Conservation (phyloP, 2,797 vertebrate species). For the Danio jaintianensis region DNA sequence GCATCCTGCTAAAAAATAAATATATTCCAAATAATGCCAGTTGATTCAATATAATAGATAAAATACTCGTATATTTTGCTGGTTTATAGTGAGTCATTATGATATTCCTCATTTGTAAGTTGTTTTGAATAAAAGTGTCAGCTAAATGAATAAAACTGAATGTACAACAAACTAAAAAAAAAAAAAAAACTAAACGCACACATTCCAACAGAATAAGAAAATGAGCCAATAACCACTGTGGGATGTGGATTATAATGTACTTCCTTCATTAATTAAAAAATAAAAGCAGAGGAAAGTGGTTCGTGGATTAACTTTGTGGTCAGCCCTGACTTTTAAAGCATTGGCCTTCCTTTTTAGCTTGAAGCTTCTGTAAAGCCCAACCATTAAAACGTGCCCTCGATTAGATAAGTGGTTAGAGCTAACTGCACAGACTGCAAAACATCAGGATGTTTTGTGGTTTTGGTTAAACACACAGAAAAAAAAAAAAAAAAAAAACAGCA, state of each 20-base stretch:
- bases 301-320: constrained; percentile 66
- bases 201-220: not conserved
- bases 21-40: too few relatives aligned
- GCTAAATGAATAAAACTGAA: too few relatives aligned
- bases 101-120: too few relatives aligned
- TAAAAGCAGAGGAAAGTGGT: constrained; percentile 60
- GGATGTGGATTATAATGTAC: constrained; percentile 69
- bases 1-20: too few relatives aligned
- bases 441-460: constrained; percentile 42
- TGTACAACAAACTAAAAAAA: too few relatives aligned
- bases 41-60: too few relatives aligned
- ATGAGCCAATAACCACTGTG: not conserved
- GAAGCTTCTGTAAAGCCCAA: constrained; percentile 63
- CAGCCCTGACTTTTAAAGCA: constrained; percentile 56
- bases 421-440: constrained; percentile 43
- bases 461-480: constrained; percentile 1
- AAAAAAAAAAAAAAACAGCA: not conserved
- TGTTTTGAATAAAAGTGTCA: too few relatives aligned
- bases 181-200: too few relatives aligned
- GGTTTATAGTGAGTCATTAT: too few relatives aligned
- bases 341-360: constrained; percentile 58
- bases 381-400: constrained; percentile 62
- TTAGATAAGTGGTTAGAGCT: constrained; percentile 62
- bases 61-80: too few relatives aligned
- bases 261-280: constrained; percentile 79